Evolutionary conservation across 2,797 vertebrate species (phyloP), one percentile per base, ranked within the genome.

Genomic region (Pseudochirops corinnae): DNA sequence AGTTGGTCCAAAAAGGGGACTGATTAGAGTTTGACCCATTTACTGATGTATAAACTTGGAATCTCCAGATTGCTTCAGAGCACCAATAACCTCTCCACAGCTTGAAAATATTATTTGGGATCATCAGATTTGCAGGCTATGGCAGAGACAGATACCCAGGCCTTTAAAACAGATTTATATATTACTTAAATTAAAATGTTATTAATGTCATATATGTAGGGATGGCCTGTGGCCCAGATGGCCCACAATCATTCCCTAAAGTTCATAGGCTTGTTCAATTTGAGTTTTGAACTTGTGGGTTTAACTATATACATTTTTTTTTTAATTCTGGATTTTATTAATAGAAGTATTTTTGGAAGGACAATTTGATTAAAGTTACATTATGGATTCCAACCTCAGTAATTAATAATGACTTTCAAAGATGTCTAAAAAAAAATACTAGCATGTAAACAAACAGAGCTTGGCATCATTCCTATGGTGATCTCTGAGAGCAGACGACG

Each of bases 81-180:
- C 93, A 97, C 97, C 96, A 97, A 95, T 97, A 97, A 97, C 94
- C 94, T 96, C 94, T 96, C 95, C 91, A 96, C 96, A 97, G 97
- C 96, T 97, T 97, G 96, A 95, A 98, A 97, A 97, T 97, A 97
- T 98, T 98, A 97, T 96, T 97, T 98, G 97, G 96, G 94, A 97
- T 97, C 95, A 97, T 97, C 96, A 97, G 96, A 96, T 97, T 95
- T 96, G 93, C 93, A 97, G 95, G 96, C 95, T 91, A 62, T 93
- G 95, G 93, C 95, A 93, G 94, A 62, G 95, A 91, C 95, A 50
- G 95, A 92, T 92, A 92, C 90, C 56, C 95, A 97, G 90, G 93
- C 82, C 91, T 93, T 96, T 95, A 93, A 97, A 97, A 96, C 92
- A 97, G 96, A 97, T 96, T 98, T 97, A 95, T 96, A 96, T 98